Conservation (phyloP, 2,888 invertebrate genomes). For the Philereme vetulata region DNA sequence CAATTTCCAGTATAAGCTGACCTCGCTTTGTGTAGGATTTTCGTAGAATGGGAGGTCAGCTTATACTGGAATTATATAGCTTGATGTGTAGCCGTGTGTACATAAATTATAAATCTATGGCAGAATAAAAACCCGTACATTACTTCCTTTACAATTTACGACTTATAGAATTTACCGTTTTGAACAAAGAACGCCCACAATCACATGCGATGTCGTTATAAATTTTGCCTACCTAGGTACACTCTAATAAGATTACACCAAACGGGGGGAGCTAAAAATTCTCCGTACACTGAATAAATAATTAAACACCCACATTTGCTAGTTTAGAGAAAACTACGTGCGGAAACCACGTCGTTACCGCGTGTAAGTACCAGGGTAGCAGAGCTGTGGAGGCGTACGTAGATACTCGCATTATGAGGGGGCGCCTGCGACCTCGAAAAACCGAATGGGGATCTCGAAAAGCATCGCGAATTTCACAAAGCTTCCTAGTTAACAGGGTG, state of each 20-base stretch:
- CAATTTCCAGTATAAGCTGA: too few species aligned
- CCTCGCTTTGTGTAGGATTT: too few species aligned
- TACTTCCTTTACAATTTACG: too few species aligned
- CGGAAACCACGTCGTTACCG: conserved; percentile 61
- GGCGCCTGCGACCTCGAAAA: conserved; percentile 74
- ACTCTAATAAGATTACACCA: conserved; percentile 45
- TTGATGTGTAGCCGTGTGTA: too few species aligned
- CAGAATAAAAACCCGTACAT: too few species aligned
- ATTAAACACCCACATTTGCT: conserved; percentile 64
- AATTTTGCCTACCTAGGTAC: conserved; percentile 19
- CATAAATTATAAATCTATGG: too few species aligned
- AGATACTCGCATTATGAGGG: conserved; percentile 60
- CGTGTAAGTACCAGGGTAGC: conserved; percentile 47
- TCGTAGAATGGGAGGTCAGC: too few species aligned
- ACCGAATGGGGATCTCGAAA: conserved; percentile 75
- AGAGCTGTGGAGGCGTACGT: conserved; percentile 43
- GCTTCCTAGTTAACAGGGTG: conserved; percentile 73
- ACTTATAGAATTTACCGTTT: too few species aligned
- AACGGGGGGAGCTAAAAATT: conserved; percentile 49
- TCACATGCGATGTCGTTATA: conserved; percentile 16
- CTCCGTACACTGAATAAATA: conserved; percentile 65
- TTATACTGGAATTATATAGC: too few species aligned
- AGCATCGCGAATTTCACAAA: conserved; percentile 79
- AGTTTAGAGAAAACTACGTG: conserved; percentile 62
- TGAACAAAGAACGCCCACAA: conserved; percentile 16